Conservation (phyloP, 2,888 invertebrate species). For the Pharmacophagus antenor region DNA sequence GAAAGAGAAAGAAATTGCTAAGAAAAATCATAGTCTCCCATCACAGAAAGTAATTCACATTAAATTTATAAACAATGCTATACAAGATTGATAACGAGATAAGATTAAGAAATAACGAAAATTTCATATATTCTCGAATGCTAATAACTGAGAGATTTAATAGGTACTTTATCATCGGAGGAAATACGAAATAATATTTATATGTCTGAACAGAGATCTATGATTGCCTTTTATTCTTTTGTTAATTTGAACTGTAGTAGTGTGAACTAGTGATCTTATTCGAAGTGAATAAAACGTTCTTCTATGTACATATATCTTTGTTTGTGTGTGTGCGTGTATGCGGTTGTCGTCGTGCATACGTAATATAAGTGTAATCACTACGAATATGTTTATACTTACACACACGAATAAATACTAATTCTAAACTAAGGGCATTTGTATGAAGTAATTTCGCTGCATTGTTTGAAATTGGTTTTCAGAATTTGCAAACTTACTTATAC, state of each 20-base stretch:
- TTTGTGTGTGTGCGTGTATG: not conserved
- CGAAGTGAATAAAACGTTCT: not conserved
- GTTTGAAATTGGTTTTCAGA: too few relatives aligned
- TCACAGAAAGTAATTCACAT: not conserved
- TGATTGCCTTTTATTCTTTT: conserved; percentile 7
- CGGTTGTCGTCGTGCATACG: not conserved
- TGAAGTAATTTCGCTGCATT: too few relatives aligned
- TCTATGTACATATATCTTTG: too few relatives aligned
- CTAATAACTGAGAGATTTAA: conserved; percentile 9
- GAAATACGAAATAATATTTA: conserved; percentile 8
- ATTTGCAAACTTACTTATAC: too few relatives aligned
- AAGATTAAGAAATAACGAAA: not conserved
- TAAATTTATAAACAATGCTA: not conserved
- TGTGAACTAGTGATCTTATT: not conserved
- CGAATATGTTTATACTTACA: too few relatives aligned
- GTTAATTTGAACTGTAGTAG: not conserved
- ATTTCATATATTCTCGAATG: not conserved
- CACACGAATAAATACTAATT: too few relatives aligned
- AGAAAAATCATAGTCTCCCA: too few relatives aligned
- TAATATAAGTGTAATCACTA: too few relatives aligned
- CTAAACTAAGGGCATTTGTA: too few relatives aligned
- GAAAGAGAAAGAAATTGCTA: too few relatives aligned
- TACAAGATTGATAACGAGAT: not conserved
- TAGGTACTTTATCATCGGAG: conserved; percentile 13
- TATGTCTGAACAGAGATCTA: conserved; percentile 1